Conservation (phyloP, 2,797 vertebrate species). For the Galago senegalensis region DNA sequence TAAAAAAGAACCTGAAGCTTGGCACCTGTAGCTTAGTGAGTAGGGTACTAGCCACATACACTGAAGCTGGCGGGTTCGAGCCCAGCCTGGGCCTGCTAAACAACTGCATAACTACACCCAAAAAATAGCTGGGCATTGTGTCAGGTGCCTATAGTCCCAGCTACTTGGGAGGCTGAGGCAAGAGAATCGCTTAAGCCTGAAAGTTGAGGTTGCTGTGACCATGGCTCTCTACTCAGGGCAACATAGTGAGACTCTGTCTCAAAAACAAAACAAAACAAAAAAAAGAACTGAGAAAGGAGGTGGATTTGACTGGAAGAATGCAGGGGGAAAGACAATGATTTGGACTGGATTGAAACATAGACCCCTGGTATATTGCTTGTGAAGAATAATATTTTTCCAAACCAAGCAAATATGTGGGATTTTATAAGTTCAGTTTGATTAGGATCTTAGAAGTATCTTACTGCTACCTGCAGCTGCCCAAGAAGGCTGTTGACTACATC, state of each 20-base stretch:
- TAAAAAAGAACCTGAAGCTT: not conserved
- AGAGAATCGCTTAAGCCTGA: too few relatives aligned
- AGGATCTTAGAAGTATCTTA: not conserved
- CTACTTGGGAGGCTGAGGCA: too few relatives aligned
- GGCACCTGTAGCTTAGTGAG: too few relatives aligned
- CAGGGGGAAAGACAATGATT: not conserved
- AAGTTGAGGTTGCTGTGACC: too few relatives aligned
- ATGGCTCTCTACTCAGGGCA: too few relatives aligned
- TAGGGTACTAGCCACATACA: too few relatives aligned
- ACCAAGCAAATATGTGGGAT: not conserved
- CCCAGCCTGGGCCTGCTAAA: too few relatives aligned
- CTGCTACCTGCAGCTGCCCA: not conserved
- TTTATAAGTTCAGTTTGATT: not conserved
- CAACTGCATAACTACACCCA: too few relatives aligned
- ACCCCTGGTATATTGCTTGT: not conserved
- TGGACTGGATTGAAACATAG: not conserved
- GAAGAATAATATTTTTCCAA: conserved; percentile 27
- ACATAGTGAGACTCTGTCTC: too few relatives aligned
- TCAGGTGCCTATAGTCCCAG: too few relatives aligned
- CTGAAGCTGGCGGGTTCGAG: too few relatives aligned
- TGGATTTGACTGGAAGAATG: conserved; percentile 9
- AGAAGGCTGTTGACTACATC: not conserved
- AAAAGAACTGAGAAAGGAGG: not conserved
- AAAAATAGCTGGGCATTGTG: too few relatives aligned
- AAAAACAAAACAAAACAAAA: not conserved